phyloP scores from a whole-genome alignment of 2,797 vertebrate species.

The Diplodus puntazzo region DNA sequence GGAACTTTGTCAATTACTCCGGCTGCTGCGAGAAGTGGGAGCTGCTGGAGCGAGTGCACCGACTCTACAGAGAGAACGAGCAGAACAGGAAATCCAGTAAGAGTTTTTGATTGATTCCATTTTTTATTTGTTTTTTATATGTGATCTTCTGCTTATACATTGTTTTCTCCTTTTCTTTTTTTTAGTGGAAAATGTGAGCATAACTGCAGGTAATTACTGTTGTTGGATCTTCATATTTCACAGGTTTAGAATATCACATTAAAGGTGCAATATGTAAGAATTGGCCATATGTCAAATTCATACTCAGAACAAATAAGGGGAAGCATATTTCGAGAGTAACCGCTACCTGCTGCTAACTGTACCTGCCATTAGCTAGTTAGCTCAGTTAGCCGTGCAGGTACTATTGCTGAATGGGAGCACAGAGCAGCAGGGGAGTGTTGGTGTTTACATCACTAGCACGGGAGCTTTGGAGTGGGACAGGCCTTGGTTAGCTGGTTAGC shows the following conservation, averaged over 20 bases:
- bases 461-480: no score
- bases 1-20: slow-evolving; percentile 98
- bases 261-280: no score
- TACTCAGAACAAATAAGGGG: no score
- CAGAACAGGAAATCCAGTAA: slow-evolving; percentile 93
- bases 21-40: slow-evolving; percentile 99
- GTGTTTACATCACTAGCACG: no score
- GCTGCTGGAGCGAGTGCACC: slow-evolving; percentile 95
- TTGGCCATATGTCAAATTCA: no score
- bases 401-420: no score
- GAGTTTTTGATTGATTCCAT: slow-evolving; percentile 7
- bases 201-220: slow-evolving; percentile 84
- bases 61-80: slow-evolving; percentile 94
- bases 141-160: neutral
- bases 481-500: no score
- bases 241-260: neutral
- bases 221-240: neutral
- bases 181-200: slow-evolving; percentile 89
- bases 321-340: no score
- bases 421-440: no score
- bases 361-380: no score
- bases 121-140: neutral
- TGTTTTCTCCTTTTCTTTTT: slow-evolving; percentile 23
- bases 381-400: no score
- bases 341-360: no score